Percentiles rank a stretch among this genome's conserved stretches.
Conservation (phyloP, 1,140 invertebrate species). For the Drosophila tristis region DNA sequence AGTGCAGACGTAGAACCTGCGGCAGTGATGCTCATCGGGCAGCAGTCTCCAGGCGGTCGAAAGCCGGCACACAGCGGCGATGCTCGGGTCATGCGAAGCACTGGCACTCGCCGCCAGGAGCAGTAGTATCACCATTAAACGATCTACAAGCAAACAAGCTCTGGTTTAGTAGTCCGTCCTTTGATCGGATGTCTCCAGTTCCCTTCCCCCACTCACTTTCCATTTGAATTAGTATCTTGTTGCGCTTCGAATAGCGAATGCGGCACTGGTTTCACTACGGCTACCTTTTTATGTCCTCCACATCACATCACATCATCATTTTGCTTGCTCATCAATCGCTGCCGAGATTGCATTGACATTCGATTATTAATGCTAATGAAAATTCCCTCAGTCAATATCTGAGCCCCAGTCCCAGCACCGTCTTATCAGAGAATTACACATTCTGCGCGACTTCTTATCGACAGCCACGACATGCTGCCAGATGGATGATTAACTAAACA, state of each 20-base stretch:
- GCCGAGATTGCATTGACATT: conserved; percentile 39
- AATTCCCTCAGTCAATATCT: conserved; percentile 36
- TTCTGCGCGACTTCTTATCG: conserved; percentile 25
- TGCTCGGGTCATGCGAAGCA: background rate
- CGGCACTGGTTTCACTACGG: conserved; percentile 11
- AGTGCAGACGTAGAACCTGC: conserved; percentile 63
- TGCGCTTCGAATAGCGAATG: conserved; percentile 26
- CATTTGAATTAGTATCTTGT: conserved; percentile 19
- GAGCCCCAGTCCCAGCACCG: background rate
- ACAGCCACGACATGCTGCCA: conserved; percentile 7
- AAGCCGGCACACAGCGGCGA: conserved; percentile 9
- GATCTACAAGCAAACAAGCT: background rate
- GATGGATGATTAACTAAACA: conserved; percentile 30
- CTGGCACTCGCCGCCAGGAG: conserved; percentile 4
- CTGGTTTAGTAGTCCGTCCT: background rate
- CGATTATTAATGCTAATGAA: conserved; percentile 43
- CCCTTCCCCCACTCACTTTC: conserved; percentile 12
- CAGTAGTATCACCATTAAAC: conserved; percentile 8
- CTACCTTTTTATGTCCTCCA: conserved; percentile 37
- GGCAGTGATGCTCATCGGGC: conserved; percentile 42
- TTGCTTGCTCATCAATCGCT: conserved; percentile 27
- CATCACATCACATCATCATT: background rate
- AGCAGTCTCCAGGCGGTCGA: conserved; percentile 36
- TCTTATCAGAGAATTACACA: no score
- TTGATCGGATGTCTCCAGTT: background rate